Conservation (phyloP, 2,113 vertebrate genomes). For the Pteropus alecto region DNA sequence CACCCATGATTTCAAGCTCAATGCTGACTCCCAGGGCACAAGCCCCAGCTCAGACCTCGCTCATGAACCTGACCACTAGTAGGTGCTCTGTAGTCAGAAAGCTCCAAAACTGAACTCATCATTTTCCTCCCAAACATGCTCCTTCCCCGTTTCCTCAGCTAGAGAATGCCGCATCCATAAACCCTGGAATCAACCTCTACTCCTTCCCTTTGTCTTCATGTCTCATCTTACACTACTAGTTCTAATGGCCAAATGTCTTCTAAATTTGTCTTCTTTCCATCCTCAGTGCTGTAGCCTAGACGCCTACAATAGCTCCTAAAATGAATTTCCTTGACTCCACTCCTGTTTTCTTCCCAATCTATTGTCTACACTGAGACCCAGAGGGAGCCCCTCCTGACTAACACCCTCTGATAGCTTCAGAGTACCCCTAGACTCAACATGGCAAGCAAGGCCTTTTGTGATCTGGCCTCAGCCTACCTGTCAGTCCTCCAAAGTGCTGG, state of each 20-base stretch:
- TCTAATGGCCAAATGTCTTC: neutral
- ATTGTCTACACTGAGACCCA: neutral
- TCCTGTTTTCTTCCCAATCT: neutral
- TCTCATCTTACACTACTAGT: neutral
- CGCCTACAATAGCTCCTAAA: neutral
- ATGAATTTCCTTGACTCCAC: neutral
- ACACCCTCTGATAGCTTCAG: neutral
- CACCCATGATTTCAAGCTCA: neutral
- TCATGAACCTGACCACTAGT: neutral
- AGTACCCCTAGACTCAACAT: neutral
- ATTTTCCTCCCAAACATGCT: neutral
- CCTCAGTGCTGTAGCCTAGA: neutral
- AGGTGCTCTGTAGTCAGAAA: neutral
- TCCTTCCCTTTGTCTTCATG: neutral
- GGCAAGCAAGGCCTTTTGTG: neutral
- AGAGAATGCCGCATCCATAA: neutral
- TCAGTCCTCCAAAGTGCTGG: neutral
- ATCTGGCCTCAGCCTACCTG: neutral
- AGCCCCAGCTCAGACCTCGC: neutral
- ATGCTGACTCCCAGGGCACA: neutral
- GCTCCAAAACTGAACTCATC: neutral
- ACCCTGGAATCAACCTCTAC: neutral
- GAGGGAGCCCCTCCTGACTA: neutral
- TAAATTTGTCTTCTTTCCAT: neutral
- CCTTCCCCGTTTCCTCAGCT: neutral